Base-by-base conservation (phyloP, 2,888 invertebrate genomes). In the Metopia argyrocephala region DNA sequence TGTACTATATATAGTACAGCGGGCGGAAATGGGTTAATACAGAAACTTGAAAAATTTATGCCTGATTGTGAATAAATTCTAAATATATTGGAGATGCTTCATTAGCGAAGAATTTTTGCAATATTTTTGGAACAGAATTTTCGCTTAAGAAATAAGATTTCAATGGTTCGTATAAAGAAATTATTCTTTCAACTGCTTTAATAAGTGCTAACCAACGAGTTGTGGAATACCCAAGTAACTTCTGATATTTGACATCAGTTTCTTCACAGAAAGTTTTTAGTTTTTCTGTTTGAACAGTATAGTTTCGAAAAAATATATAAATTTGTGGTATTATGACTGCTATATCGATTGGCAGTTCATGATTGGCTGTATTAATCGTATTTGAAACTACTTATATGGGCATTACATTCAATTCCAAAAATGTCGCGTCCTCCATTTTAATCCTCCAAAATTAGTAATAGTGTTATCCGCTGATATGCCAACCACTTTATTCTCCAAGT, bases 41-140 rank as follows among this genome's bases (percentile, higher is more conserved):
- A 54, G 52, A 65, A 66, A 31, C 73, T 68, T 71, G 61, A 61
- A 78, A 73, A 71, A 78, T 78, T 38, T 59, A 20, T 61, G 66
- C 73, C 73, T 73, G 78, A 59, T 78, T 73, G 48, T 73, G 61
- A 54, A 73, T 71, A 50, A 71, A 66, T 61, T 78, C 66, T 66
- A 78, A 71, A 78, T 64, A 78, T 50, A 66, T 61, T 46, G 65
- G 59, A 61, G 46, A 18, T 61, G 46, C 45, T 61, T 46, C 46
- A 45, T 59, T 59, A 59, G 59, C 59, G 54, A 75, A 75, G 23
- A 66, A 66, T 66, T 48, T 57, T 57, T 59, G 48, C 59, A 66
- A 38, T 52, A 23, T 52, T 52, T 76, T 62, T 46, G 46, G 62
- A 62, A 62, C 62, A 48, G 48, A 62, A 62, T 64, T 68, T 69